phyloP scores from a whole-genome alignment of 2,113 vertebrate genomes.

The Xiphophorus maculatus region DNA sequence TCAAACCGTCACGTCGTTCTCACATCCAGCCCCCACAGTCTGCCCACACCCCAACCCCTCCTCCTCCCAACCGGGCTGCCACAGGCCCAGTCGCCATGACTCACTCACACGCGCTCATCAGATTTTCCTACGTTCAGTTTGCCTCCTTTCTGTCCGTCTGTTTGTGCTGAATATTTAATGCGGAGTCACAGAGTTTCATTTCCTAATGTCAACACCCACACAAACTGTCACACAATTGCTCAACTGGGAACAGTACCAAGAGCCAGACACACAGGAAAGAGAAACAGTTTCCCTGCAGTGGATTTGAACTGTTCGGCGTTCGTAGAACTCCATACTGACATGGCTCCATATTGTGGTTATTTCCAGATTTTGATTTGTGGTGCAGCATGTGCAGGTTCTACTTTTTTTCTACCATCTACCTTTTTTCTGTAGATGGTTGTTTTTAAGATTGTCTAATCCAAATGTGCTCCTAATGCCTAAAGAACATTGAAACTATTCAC shows the following conservation, averaged over 20 bases:
- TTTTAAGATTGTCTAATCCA: not conserved
- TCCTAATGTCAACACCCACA: slow-evolving; percentile 52
- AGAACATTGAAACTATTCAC: too few relatives aligned
- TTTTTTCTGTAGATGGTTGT: not conserved
- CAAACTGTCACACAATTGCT: slow-evolving; percentile 33
- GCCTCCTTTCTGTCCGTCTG: slow-evolving; percentile 15
- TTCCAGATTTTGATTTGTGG: not conserved
- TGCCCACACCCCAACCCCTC: not conserved
- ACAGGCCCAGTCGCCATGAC: slow-evolving; percentile 26
- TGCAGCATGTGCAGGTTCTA: too few relatives aligned
- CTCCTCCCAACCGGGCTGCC: slow-evolving; percentile 3
- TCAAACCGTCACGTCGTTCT: not conserved
- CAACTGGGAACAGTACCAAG: slow-evolving; percentile 18
- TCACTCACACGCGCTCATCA: slow-evolving; percentile 12
- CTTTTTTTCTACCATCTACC: not conserved
- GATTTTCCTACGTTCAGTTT: slow-evolving; percentile 17
- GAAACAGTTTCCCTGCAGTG: not conserved
- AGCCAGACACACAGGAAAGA: slow-evolving; percentile 19
- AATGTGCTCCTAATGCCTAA: not conserved
- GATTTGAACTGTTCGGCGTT: slow-evolving; percentile 14
- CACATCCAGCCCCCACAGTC: slow-evolving; percentile 9
- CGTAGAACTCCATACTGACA: not conserved
- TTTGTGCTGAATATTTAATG: slow-evolving; percentile 47
- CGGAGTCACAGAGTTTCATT: slow-evolving; percentile 38
- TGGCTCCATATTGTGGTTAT: not conserved